Conservation (phyloP, 2,113 vertebrate genomes). For the Nothocercus nigrocapillus region DNA sequence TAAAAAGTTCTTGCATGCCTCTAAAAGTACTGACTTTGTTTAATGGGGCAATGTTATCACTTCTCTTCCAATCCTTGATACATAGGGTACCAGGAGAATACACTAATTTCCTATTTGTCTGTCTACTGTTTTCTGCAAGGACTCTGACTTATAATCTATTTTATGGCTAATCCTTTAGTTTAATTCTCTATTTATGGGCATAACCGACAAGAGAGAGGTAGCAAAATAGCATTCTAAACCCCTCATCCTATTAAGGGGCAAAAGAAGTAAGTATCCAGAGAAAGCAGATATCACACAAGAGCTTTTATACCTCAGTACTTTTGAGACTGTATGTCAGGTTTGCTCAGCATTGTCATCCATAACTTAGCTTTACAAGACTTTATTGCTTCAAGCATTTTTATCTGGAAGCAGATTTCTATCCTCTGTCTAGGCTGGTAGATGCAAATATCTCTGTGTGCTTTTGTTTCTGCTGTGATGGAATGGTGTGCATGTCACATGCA, state of each 20-base stretch:
- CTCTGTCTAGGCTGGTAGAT: neutral
- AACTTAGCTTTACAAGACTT: neutral
- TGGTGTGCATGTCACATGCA: neutral
- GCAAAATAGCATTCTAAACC: neutral
- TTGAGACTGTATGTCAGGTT: neutral
- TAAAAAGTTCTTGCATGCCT: neutral
- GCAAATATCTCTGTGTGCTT: neutral
- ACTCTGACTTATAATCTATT: neutral
- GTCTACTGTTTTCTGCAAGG: neutral
- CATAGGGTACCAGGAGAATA: neutral
- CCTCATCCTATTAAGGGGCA: neutral
- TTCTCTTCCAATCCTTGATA: neutral
- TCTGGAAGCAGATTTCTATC: neutral
- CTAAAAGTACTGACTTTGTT: neutral
- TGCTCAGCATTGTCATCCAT: neutral
- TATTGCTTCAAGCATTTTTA: neutral
- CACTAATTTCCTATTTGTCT: constrained; percentile 10
- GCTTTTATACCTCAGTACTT: neutral
- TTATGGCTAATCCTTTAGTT: neutral
- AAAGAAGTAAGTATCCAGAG: neutral
- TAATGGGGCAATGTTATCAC: neutral
- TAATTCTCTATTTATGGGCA: neutral
- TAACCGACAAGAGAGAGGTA: neutral
- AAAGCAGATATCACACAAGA: neutral
- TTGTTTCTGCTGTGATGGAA: neutral